A percentile compares a stretch with the other conserved stretches of the same genome.
Evolutionary conservation across 2,797 vertebrate genomes (phyloP).

Genomic region (Danio aesculapii): DNA sequence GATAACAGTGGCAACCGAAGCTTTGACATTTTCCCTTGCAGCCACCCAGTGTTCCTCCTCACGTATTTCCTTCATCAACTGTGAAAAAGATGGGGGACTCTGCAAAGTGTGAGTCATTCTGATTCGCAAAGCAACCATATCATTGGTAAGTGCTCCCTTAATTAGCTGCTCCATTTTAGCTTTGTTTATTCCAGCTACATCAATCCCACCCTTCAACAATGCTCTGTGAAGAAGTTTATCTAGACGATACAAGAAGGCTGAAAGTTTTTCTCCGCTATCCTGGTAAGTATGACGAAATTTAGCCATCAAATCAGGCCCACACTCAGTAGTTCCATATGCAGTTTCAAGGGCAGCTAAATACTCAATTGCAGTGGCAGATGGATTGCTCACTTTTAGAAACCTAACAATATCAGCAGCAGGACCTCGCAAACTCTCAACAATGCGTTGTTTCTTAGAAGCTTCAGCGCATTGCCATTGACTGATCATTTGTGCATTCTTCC

Average conservation of each 20-base stretch:
- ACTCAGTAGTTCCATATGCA: constrained; percentile 47
- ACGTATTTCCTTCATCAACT: constrained; percentile 25
- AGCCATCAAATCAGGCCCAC: constrained; percentile 33
- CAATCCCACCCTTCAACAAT: constrained; percentile 37
- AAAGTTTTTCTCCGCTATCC: constrained; percentile 39
- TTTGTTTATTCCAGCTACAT: constrained; percentile 13
- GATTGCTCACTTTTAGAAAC: constrained; percentile 40
- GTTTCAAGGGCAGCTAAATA: constrained; percentile 44
- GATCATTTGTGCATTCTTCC: too few species aligned
- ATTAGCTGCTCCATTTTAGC: constrained; percentile 34
- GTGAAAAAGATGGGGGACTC: constrained; percentile 28
- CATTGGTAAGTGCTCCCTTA: constrained; percentile 28
- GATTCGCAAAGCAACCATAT: constrained; percentile 28
- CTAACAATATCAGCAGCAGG: constrained; percentile 38
- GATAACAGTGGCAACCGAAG: neutral
- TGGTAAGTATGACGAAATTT: constrained; percentile 28
- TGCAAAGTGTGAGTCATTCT: constrained; percentile 6
- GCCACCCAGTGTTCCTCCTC: constrained; percentile 35
- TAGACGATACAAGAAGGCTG: constrained; percentile 30
- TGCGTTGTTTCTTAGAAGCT: too few species aligned
- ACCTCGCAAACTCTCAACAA: too few species aligned
- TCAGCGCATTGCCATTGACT: too few species aligned
- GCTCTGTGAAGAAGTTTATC: constrained; percentile 47
- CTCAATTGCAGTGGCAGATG: constrained; percentile 28
- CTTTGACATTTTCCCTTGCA: constrained; percentile 3